phyloP scores from a whole-genome alignment of 2,797 vertebrate species.

The Sebastes taczanowskii region DNA sequence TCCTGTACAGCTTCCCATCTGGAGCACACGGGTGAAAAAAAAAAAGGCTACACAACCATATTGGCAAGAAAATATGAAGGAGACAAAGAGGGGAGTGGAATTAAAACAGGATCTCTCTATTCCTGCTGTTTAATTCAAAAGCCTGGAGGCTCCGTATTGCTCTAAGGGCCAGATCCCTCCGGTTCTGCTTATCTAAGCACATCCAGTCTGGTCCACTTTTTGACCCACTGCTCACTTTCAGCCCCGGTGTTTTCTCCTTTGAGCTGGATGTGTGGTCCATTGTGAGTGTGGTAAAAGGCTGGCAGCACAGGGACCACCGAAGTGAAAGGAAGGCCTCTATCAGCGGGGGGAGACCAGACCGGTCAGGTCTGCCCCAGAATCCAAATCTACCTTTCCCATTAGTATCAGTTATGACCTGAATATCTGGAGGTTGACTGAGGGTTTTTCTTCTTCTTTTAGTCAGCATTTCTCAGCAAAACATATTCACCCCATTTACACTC shows the following conservation, averaged over 20 bases:
- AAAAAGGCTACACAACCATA: conserved; percentile 19
- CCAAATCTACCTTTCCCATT: not conserved
- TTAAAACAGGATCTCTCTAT: conserved; percentile 48
- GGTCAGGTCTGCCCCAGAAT: not conserved
- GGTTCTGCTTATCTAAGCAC: conserved; percentile 80
- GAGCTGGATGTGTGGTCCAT: conserved; percentile 81
- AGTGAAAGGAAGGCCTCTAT: conserved; percentile 48
- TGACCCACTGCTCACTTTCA: conserved; percentile 72
- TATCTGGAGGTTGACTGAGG: not conserved
- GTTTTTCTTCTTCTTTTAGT: not conserved
- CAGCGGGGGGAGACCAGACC: conserved; percentile 1
- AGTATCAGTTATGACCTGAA: not conserved
- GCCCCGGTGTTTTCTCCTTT: conserved; percentile 61
- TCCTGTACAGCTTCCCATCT: conserved; percentile 57
- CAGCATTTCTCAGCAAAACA: not conserved
- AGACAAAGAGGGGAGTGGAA: conserved; percentile 51
- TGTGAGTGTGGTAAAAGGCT: conserved; percentile 66
- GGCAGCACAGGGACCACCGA: conserved; percentile 72
- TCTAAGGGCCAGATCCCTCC: conserved; percentile 54
- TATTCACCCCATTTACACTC: not conserved
- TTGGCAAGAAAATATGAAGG: conserved; percentile 40
- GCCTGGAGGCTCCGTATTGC: conserved; percentile 41
- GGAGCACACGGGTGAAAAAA: not conserved
- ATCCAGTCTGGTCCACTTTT: conserved; percentile 75
- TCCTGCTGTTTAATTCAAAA: conserved; percentile 53